Base-by-base conservation (phyloP, 2,113 vertebrate species). In the Murina feae region DNA sequence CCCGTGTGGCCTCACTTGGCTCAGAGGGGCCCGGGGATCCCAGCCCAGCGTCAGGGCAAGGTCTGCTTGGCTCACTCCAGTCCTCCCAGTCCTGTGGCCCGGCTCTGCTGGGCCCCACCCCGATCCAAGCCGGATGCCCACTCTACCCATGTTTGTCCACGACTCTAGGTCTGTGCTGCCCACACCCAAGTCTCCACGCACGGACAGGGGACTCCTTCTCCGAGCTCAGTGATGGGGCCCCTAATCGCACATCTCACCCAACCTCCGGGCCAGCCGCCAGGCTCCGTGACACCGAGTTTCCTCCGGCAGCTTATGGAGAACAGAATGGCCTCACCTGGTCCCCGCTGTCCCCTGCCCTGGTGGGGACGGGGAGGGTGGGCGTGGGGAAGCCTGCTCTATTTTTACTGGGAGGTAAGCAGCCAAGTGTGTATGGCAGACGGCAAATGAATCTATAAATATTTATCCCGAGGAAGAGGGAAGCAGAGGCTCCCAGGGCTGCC, bases 361-460 rank as follows among this genome's bases (percentile, higher is more conserved):
- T 23, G 13, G 88, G 76, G 82, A 87, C 69, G 89, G 58, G 72
- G 39, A 84, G 81, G 63, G 49, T 25, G 30, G 16, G 79, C 80
- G 82, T 72, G 90, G 96, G 88, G 96, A 85, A 92, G 87, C 68
- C 91, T 47, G 96, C 95, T 91, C 96, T 97, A 96, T 97, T 97
- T 97, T 97, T 97, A 98, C 82, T 96, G 93, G 97, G 97, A 97
- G 97, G 98, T 98, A 97, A 97, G 97, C 98, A 98, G 98, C 98
- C 98, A 97, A 98, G 98, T 98, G 98, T 97, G 94, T 96, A 96
- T 96, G 97, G 96, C 97, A 97, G 97, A 98, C 96, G 37, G 98
- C 97, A 98, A 98, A 97, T 97, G 97, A 97, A 97, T 96, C 98
- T 97, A 98, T 98, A 98, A 98, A 98, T 98, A 98, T 98, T 98